Evolutionary conservation across 2,113 vertebrate genomes (phyloP).

Genomic region (Phoenicopterus ruber): DNA sequence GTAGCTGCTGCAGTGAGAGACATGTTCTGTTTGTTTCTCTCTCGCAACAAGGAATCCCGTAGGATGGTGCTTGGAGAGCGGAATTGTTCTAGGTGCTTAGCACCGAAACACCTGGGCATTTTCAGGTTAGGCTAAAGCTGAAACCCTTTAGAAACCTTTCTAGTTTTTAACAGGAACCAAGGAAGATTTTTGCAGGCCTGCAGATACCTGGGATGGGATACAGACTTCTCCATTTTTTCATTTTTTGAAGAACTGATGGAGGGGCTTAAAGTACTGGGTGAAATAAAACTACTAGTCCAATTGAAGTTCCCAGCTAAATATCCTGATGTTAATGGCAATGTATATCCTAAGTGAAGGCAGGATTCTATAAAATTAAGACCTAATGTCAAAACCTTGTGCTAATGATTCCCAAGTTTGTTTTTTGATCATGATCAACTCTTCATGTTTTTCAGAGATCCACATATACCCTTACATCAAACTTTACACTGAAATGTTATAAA

Average conservation of each 20-base stretch:
- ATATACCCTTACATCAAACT: neutral
- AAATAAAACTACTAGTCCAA: neutral
- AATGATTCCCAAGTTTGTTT: neutral
- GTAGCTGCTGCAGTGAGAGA: neutral
- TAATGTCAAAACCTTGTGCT: neutral
- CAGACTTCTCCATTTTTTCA: neutral
- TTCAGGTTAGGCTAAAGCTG: neutral
- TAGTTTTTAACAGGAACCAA: neutral
- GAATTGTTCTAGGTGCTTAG: neutral
- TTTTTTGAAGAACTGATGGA: neutral
- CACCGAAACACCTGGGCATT: neutral
- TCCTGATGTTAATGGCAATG: neutral
- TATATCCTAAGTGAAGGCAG: neutral
- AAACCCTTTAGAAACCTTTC: neutral
- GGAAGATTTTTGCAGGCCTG: neutral
- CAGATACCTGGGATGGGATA: neutral
- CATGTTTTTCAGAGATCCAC: neutral
- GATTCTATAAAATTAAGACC: neutral
- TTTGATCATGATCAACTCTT: neutral
- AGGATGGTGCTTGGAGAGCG: neutral
- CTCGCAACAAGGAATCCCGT: neutral
- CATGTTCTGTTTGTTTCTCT: neutral
- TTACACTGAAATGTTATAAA: neutral
- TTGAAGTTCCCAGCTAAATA: neutral
- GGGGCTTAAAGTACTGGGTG: neutral